phyloP scores from a whole-genome alignment of 2,797 vertebrate species.

The Rachycentron canadum region DNA sequence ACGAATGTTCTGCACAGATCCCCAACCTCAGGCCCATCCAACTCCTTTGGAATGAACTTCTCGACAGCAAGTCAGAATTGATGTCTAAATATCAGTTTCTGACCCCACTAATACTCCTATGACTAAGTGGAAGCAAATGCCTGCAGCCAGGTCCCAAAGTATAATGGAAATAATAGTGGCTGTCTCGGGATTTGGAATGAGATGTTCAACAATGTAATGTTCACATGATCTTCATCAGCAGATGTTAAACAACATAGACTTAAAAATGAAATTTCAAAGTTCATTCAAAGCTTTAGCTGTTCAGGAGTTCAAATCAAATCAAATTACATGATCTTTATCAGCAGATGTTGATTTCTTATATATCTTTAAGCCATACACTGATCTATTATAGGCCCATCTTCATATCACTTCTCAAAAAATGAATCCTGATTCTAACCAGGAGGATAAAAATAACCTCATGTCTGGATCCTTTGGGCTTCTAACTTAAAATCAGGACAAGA shows the following conservation, averaged over 20 bases:
- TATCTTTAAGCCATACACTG: conserved; percentile 5
- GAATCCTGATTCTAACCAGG: conserved; percentile 21
- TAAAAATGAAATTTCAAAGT: not conserved
- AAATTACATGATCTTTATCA: not conserved
- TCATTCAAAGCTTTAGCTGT: not conserved
- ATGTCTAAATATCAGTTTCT: not conserved
- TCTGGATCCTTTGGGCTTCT: conserved; percentile 52
- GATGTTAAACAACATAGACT: not conserved
- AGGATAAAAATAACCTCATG: conserved; percentile 47
- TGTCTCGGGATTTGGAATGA: not conserved
- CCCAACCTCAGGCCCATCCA: not conserved
- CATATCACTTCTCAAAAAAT: conserved; percentile 15
- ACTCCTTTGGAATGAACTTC: not conserved
- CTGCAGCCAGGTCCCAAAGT: not conserved
- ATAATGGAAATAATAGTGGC: not conserved
- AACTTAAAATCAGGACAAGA: conserved; percentile 55
- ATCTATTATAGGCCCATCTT: conserved; percentile 8
- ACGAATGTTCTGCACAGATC: not conserved
- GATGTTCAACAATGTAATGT: not conserved
- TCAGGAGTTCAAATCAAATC: conserved; percentile 14
- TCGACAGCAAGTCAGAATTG: not conserved
- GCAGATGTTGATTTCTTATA: not conserved
- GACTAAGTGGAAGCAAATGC: not conserved
- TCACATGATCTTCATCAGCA: not conserved
- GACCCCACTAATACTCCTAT: not conserved